A percentile compares a stretch with the other conserved stretches of the same genome.
These are phyloP conservation scores for Glaucomys volans DNA, from an alignment of 2,113 vertebrate species.

Conservation along the genomic window DNA sequence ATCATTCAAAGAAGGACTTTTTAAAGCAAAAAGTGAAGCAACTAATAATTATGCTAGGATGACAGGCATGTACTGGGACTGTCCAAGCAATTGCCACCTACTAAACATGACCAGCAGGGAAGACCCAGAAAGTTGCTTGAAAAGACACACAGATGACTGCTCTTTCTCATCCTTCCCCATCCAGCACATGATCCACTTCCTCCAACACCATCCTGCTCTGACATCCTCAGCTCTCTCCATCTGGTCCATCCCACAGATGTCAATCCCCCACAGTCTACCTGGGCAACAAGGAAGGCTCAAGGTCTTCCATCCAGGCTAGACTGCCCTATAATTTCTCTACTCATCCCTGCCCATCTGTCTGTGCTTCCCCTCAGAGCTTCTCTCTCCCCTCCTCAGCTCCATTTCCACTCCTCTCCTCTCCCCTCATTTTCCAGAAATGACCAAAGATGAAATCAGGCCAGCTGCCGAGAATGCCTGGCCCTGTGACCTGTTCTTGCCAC, in stretches of 20 bases:
- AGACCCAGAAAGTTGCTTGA: neutral
- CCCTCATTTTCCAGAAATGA: neutral
- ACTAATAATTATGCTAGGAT: neutral
- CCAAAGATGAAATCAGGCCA: neutral
- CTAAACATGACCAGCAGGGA: neutral
- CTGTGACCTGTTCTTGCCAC: neutral
- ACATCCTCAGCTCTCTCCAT: neutral
- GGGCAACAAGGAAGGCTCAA: neutral
- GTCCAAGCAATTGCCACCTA: neutral
- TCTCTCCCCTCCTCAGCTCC: neutral
- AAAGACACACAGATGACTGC: neutral
- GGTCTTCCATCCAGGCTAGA: too few relatives aligned
- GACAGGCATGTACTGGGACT: neutral
- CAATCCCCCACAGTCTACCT: neutral
- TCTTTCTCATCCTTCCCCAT: neutral
- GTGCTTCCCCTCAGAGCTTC: neutral
- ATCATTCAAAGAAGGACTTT: neutral
- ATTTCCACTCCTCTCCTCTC: fast-evolving
- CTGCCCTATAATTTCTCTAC: fast-evolving
- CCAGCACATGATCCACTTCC: neutral
- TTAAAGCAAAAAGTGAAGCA: neutral
- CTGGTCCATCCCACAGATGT: neutral
- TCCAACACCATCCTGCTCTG: neutral
- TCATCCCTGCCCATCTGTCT: neutral
- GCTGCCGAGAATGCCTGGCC: neutral